Conservation (phyloP, 2,113 vertebrate genomes). For the Oncorhynchus mykiss region DNA sequence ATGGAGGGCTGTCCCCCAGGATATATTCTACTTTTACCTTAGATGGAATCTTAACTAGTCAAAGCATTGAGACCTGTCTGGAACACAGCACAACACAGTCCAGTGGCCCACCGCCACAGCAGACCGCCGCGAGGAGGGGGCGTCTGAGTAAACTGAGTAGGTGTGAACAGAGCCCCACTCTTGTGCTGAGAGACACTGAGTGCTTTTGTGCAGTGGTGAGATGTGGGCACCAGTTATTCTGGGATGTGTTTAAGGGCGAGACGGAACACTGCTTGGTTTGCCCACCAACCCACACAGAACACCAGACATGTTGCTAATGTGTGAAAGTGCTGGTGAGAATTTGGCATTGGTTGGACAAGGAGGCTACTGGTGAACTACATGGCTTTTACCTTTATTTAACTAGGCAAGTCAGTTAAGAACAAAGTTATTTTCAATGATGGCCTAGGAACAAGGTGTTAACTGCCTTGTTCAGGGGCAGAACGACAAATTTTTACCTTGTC, state of each 20-base stretch:
- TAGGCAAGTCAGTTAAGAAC: no score
- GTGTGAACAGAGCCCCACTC: neutral
- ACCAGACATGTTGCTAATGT: neutral
- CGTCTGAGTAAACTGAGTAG: conserved; percentile 18
- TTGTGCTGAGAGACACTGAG: conserved; percentile 5
- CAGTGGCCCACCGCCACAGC: neutral
- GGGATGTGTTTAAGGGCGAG: neutral
- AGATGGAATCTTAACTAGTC: no score
- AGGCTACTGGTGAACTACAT: neutral
- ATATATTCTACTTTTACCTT: neutral
- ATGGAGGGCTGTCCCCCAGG: neutral
- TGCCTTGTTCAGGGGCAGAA: no score
- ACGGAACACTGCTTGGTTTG: neutral
- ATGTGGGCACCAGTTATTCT: neutral
- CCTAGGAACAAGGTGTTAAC: no score
- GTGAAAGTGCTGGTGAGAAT: neutral
- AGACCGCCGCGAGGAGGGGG: neutral
- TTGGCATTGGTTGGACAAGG: neutral
- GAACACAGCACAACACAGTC: neutral
- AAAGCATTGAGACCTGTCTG: neutral
- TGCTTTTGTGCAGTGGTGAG: neutral
- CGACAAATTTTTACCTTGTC: no score
- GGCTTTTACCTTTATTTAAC: no score
- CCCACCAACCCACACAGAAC: neutral
- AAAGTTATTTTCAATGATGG: no score